Conservation (phyloP, 2,888 invertebrate species). For the Callyntrura sp. region DNA sequence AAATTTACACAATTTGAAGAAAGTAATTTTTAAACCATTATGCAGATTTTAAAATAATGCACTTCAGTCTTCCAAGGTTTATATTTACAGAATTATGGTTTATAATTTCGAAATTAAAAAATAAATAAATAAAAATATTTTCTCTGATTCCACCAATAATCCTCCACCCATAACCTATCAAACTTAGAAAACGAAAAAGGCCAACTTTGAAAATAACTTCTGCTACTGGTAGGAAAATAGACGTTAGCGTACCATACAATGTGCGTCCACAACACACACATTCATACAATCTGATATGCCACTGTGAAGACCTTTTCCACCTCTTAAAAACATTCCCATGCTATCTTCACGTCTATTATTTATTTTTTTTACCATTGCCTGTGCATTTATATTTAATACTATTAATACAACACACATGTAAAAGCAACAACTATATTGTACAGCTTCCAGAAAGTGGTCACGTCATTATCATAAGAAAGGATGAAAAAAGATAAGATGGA, state of each 20-base stretch:
- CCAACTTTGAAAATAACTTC: neutral
- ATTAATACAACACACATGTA: neutral
- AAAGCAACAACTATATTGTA: too few relatives aligned
- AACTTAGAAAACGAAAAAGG: neutral
- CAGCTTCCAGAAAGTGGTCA: neutral
- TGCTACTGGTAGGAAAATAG: neutral
- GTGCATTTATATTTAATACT: neutral
- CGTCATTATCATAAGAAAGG: conserved; percentile 62
- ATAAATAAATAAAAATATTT: too few relatives aligned
- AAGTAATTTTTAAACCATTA: neutral
- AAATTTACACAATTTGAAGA: neutral
- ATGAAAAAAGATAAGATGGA: conserved; percentile 49
- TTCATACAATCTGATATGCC: neutral
- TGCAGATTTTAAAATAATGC: neutral
- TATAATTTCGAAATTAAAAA: too few relatives aligned
- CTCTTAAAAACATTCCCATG: neutral
- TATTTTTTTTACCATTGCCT: neutral
- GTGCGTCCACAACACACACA: too few relatives aligned
- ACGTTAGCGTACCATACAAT: too few relatives aligned
- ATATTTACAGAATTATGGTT: too few relatives aligned
- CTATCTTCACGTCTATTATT: neutral
- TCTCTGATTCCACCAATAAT: too few relatives aligned
- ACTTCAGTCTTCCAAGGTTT: neutral
- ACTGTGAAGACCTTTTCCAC: neutral
- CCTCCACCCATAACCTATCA: too few relatives aligned